Base-by-base conservation (phyloP, 2,888 invertebrate genomes). In the Athalia circularis region DNA sequence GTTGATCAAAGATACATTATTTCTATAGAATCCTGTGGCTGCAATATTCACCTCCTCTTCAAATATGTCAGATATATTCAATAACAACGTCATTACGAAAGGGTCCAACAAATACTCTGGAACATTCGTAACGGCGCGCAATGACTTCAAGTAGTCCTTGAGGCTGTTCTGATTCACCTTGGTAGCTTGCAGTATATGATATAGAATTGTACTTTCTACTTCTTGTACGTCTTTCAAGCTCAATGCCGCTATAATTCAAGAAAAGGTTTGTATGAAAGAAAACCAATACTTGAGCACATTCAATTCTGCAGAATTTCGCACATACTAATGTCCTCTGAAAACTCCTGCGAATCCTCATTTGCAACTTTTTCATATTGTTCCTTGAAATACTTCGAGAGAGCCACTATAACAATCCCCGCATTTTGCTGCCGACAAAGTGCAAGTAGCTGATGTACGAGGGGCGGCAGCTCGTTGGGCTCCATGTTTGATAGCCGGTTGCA, bases 401-500 rank as follows among this genome's bases (percentile, higher is more conserved):
- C 90, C 62, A 92, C 86, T 57, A 93, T 87, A 0, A 93, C 89
- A 77, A 91, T 88, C 86, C 90, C 80, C 80, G 90, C 82, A 82
- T 91, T 91, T 76, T 91, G 89, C 77, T 90, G 87, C 67, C 89
- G 89, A 83, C 93, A 93, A 61, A 94, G 89, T 77, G 91, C 93
- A n/a, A 95, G 88, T 68, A 95, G 86, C 83, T 95, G 95, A 89
- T 94, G 94, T 0, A 94, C 92, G 50, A 95, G 90, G 0, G 94
- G 92, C 0, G 95, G 95, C 48, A 95, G 84, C 82, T 94, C 93
- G 79, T 94, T 93, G 0, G 94, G 92, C 5, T 92, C 91, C 76
- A 94, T 86, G 68, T 93, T 92, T 77, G 92, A 91, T 47, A 95
- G 88, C 84, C 93, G 92, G 0, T 92, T 91, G 80, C 94, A 93